phyloP scores from a whole-genome alignment of 1,140 invertebrate species.

The Piezodorus guildinii region DNA sequence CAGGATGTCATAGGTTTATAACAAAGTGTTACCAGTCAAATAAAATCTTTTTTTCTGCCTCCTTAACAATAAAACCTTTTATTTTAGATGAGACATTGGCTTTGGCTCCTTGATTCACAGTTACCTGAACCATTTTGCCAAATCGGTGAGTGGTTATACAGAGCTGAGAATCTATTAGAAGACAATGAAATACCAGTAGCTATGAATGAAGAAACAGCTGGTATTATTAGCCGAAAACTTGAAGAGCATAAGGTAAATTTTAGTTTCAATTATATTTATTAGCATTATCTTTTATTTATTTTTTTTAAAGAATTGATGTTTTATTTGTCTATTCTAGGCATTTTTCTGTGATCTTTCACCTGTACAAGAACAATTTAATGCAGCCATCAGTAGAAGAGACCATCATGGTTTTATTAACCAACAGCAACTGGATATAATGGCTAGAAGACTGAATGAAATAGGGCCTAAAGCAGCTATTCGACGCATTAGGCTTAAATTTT shows the following conservation, averaged over 20 bases:
- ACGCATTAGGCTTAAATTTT: conserved; percentile 70
- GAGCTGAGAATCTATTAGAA: conserved; percentile 69
- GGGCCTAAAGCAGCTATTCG: conserved; percentile 58
- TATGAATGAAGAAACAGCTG: conserved; percentile 76
- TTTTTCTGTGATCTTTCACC: conserved; percentile 76
- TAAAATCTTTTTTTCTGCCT: too few relatives aligned
- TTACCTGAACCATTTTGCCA: conserved; percentile 71
- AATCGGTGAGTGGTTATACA: conserved; percentile 79
- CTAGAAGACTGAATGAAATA: conserved; percentile 56
- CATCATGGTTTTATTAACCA: conserved; percentile 48
- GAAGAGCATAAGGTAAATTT: conserved; percentile 56
- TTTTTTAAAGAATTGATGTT: too few relatives aligned
- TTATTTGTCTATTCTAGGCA: conserved; percentile 34
- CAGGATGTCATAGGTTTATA: too few relatives aligned
- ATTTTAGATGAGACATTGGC: conserved; percentile 62
- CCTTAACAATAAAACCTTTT: too few relatives aligned
- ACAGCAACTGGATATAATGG: conserved; percentile 71
- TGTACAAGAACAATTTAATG: conserved; percentile 62
- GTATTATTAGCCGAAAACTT: conserved; percentile 72
- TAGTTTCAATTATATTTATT: too few relatives aligned
- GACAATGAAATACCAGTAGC: conserved; percentile 62
- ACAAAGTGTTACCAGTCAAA: too few relatives aligned
- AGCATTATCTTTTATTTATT: too few relatives aligned
- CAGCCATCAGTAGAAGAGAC: conserved; percentile 46
- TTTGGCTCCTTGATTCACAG: conserved; percentile 69